These are phyloP conservation scores for Drosophila testacea DNA, from an alignment of 2,888 invertebrate species.

Conservation along the genomic window DNA sequence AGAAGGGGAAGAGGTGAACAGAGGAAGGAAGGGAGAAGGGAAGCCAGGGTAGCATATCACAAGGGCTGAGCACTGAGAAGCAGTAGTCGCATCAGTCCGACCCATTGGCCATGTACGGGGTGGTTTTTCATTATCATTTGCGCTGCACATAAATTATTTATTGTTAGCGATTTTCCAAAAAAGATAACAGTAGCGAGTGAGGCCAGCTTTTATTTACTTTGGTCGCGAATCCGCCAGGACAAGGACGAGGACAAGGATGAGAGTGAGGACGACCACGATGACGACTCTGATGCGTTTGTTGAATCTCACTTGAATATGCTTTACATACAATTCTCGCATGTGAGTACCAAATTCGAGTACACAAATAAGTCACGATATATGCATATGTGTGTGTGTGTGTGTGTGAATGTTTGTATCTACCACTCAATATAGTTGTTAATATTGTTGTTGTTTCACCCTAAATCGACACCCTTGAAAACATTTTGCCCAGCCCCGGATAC, in stretches of 20 bases:
- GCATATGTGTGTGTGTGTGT: slow-evolving; percentile 11
- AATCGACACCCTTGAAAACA: slow-evolving; percentile 51
- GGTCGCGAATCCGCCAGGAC: slow-evolving; percentile 62
- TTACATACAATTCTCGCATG: slow-evolving; percentile 20
- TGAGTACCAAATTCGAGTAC: slow-evolving; percentile 18
- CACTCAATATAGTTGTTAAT: slow-evolving; percentile 50
- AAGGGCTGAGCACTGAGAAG: slow-evolving; percentile 24
- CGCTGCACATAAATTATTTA: slow-evolving; percentile 81
- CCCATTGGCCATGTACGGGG: slow-evolving; percentile 75
- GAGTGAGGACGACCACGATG: slow-evolving; percentile 1
- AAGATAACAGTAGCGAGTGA: slow-evolving; percentile 67
- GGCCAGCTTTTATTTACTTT: slow-evolving; percentile 69
- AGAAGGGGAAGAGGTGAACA: background rate
- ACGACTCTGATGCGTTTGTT: slow-evolving; percentile 25
- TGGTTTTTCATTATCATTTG: slow-evolving; percentile 80
- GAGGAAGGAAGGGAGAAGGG: background rate
- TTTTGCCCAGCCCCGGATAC: slow-evolving; percentile 54
- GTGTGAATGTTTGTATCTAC: slow-evolving; percentile 21
- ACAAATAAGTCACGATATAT: slow-evolving; percentile 25
- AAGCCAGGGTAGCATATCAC: slow-evolving; percentile 22
- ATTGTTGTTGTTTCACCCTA: slow-evolving; percentile 42
- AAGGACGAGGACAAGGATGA: slow-evolving; percentile 11
- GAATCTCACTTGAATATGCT: slow-evolving; percentile 43
- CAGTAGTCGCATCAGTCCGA: slow-evolving; percentile 55
- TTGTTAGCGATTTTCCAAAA: slow-evolving; percentile 81